phyloP scores from a whole-genome alignment of 2,113 vertebrate species.

The Struthidea cinerea region DNA sequence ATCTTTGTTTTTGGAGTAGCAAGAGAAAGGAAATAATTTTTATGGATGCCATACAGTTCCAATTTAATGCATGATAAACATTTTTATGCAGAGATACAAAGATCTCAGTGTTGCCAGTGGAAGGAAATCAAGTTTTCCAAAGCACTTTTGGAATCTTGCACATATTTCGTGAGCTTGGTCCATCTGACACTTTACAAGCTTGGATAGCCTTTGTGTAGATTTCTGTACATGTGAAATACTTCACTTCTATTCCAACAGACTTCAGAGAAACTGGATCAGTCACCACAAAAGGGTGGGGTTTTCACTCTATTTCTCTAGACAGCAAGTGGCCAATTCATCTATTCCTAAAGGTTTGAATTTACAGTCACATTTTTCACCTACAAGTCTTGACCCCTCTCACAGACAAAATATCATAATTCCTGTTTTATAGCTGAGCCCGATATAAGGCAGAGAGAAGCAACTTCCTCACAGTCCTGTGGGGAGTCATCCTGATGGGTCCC shows the following conservation, averaged over 20 bases:
- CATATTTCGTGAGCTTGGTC: background rate
- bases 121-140: conserved; percentile 17
- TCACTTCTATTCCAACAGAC: background rate
- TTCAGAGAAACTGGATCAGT: conserved; percentile 1
- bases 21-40: background rate
- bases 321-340: background rate
- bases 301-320: background rate
- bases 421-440: background rate
- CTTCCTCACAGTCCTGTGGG: background rate
- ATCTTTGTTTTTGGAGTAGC: background rate
- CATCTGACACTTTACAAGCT: conserved; percentile 14
- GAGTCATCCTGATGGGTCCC: background rate
- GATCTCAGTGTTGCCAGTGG: background rate
- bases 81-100: background rate
- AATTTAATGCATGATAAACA: conserved; percentile 3
- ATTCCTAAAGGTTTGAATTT: background rate
- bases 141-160: conserved; percentile 20
- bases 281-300: background rate
- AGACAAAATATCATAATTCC: background rate
- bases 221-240: conserved; percentile 13
- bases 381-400: background rate
- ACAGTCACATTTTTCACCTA: background rate
- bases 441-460: background rate
- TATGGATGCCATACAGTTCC: background rate
- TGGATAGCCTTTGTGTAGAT: conserved; percentile 9